These are phyloP conservation scores for Nesoenas mayeri DNA, from an alignment of 2,113 vertebrate genomes.

Conservation along the genomic window DNA sequence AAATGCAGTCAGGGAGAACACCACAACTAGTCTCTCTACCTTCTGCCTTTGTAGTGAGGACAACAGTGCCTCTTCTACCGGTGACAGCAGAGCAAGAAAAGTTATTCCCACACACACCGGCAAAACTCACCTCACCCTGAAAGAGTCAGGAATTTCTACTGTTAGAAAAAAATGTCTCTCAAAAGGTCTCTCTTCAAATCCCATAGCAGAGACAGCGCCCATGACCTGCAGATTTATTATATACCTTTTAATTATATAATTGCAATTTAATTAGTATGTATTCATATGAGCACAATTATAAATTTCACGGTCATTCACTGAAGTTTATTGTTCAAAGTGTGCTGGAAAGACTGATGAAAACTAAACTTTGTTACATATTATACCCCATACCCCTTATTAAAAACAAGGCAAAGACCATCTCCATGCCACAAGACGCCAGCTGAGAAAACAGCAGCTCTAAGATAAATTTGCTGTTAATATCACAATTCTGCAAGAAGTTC, in stretches of 20 bases:
- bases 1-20: not conserved
- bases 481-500: not conserved
- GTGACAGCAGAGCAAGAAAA: not conserved
- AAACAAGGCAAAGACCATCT: not conserved
- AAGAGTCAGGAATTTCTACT: not conserved
- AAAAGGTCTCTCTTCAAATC: not conserved
- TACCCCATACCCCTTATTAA: not conserved
- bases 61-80: not conserved
- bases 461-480: not conserved
- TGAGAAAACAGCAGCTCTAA: not conserved
- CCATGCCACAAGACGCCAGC: not conserved
- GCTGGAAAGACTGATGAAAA: not conserved
- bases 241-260: not conserved
- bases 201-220: not conserved
- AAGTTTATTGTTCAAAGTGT: not conserved
- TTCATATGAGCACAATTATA: not conserved
- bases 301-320: not conserved
- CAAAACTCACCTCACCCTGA: not conserved
- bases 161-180: not conserved
- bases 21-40: not conserved
- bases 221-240: not conserved
- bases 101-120: not conserved
- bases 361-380: not conserved
- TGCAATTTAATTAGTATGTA: not conserved
- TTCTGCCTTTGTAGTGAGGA: fast-evolving